These are phyloP conservation scores for Copidosoma floridanum DNA, from an alignment of 1,140 invertebrate species.

Conservation along the genomic window DNA sequence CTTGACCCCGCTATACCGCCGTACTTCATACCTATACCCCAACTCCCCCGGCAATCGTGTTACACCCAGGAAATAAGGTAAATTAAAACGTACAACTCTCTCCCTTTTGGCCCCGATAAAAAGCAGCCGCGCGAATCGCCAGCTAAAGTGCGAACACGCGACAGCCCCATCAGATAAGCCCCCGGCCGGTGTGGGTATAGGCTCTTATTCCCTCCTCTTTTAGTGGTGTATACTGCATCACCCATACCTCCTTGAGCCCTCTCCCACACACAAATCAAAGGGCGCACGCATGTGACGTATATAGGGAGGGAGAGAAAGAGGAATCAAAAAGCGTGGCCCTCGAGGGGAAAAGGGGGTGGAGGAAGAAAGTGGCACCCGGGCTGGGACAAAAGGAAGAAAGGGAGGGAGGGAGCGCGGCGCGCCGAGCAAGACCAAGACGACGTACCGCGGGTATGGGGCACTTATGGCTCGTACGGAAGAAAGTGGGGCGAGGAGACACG, in stretches of 20 bases:
- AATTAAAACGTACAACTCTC: constrained; percentile 25
- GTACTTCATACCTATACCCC: no score
- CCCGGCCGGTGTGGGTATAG: not conserved
- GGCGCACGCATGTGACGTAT: not conserved
- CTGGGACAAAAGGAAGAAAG: not conserved
- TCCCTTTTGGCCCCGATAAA: no score
- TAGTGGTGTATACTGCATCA: no score
- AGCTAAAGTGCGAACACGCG: constrained; percentile 23
- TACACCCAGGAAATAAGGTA: no score
- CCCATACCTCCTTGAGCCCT: no score
- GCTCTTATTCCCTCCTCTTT: not conserved
- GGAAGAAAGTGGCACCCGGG: not conserved
- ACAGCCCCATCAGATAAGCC: constrained; percentile 22
- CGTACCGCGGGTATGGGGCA: not conserved
- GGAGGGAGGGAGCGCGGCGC: constrained; percentile 2
- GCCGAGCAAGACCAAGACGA: not conserved
- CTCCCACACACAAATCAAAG: not conserved
- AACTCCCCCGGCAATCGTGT: no score
- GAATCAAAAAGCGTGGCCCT: not conserved
- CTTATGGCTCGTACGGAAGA: constrained; percentile 12
- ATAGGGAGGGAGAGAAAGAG: constrained; percentile 9
- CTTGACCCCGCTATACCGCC: not conserved
- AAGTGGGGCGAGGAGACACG: constrained; percentile 8
- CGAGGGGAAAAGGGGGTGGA: no score
- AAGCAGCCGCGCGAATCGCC: constrained; percentile 2